Conservation (phyloP, 2,888 invertebrate species). For the Petrolisthes cinctipes region DNA sequence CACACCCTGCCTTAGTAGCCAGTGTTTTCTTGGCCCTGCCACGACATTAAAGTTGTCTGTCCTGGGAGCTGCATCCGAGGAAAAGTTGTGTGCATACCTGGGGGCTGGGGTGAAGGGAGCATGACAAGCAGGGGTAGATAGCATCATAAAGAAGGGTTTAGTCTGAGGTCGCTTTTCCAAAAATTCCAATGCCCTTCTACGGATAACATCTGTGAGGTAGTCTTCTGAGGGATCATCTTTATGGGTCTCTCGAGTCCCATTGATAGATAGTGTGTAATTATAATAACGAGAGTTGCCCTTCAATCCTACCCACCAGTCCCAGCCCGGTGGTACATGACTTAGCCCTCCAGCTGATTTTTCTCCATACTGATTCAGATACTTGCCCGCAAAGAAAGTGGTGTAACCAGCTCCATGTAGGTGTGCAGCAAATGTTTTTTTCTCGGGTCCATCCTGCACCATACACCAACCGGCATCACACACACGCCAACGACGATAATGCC, state of each 20-base stretch:
- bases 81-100: constrained; percentile 77
- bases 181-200: constrained; percentile 69
- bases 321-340: constrained; percentile 82
- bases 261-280: constrained; percentile 86
- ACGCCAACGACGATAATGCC: background rate
- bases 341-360: constrained; percentile 75
- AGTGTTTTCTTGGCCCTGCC: constrained; percentile 81
- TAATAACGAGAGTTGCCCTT: constrained; percentile 94
- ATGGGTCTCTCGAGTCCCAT: constrained; percentile 78
- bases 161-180: constrained; percentile 65
- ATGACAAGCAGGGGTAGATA: constrained; percentile 91
- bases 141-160: constrained; percentile 83
- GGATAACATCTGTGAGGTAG: constrained; percentile 89
- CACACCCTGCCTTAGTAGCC: constrained; percentile 82
- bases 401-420: constrained; percentile 79
- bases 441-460: constrained; percentile 70
- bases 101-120: constrained; percentile 86
- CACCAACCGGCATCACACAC: background rate
- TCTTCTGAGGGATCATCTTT: constrained; percentile 73
- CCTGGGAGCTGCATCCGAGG: constrained; percentile 75
- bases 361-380: constrained; percentile 88
- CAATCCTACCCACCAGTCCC: constrained; percentile 88
- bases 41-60: constrained; percentile 76
- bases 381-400: constrained; percentile 90
- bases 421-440: constrained; percentile 79